phyloP scores from a whole-genome alignment of 2,113 vertebrate species.

The Tetrax tetrax region DNA sequence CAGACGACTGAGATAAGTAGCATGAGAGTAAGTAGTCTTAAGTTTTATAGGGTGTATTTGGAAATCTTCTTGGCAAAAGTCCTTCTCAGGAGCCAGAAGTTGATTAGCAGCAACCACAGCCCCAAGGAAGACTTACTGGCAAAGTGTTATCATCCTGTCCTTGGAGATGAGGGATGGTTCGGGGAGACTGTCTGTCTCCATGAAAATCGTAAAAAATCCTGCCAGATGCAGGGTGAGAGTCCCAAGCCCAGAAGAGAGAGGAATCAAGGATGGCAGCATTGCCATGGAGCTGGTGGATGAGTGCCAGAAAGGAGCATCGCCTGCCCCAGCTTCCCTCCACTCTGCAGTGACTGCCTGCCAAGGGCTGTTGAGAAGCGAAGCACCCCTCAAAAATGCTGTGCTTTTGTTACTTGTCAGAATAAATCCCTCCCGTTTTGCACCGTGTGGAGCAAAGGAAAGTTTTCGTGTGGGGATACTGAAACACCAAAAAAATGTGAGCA shows the following conservation, averaged over 20 bases:
- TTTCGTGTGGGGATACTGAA: not conserved
- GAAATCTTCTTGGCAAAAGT: not conserved
- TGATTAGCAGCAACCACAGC: not conserved
- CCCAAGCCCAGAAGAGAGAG: not conserved
- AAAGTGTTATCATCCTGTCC: not conserved
- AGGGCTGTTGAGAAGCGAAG: not conserved
- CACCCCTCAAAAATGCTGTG: not conserved
- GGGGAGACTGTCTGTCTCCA: not conserved
- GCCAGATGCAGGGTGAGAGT: not conserved
- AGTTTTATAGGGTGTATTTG: not conserved
- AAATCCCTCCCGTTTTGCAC: not conserved
- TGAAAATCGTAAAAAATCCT: not conserved
- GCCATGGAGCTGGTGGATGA: rapidly evolving
- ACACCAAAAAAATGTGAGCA: not conserved
- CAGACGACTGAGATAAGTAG: not conserved
- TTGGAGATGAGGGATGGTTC: not conserved
- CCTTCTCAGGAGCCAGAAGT: not conserved
- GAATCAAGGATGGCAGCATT: not conserved
- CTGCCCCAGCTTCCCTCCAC: no score
- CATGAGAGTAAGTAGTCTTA: not conserved
- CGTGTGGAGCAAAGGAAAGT: not conserved
- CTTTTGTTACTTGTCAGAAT: not conserved
- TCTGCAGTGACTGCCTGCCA: rapidly evolving
- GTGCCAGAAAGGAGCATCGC: not conserved
- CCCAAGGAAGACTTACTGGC: not conserved